Evolutionary conservation across 1,140 invertebrate species (phyloP).

Genomic region (Caenorhabditis remanei): DNA sequence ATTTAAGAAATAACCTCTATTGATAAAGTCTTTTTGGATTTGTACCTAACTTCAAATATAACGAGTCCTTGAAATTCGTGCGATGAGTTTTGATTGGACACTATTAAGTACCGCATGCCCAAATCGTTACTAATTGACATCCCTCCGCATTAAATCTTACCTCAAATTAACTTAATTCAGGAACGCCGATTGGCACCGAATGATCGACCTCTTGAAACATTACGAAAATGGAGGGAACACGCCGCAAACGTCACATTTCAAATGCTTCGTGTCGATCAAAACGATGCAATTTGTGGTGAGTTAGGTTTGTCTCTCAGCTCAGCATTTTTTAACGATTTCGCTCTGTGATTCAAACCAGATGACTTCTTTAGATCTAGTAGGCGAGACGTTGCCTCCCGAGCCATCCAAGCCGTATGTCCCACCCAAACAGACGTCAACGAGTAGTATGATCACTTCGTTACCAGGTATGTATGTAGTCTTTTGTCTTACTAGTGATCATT

Average conservation of each 20-base stretch:
- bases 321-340: background rate
- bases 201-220: slow-evolving; percentile 59
- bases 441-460: slow-evolving; percentile 27
- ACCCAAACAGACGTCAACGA: slow-evolving; percentile 27
- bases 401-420: background rate
- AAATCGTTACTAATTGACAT: background rate
- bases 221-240: slow-evolving; percentile 60
- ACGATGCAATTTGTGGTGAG: slow-evolving; percentile 45
- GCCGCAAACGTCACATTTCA: slow-evolving; percentile 59
- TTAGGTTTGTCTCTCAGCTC: background rate
- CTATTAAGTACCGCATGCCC: background rate
- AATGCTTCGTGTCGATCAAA: slow-evolving; percentile 50
- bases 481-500: slow-evolving; percentile 3
- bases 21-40: no score
- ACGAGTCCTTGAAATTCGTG: background rate
- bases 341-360: slow-evolving; percentile 14
- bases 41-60: no score
- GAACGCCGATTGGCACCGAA: slow-evolving; percentile 56
- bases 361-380: background rate
- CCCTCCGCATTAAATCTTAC: background rate
- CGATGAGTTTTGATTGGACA: background rate
- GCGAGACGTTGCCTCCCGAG: background rate
- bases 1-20: no score
- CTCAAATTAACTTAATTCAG: slow-evolving; percentile 47
- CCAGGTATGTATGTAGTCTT: slow-evolving; percentile 36